Base-by-base conservation (phyloP, 1,140 invertebrate genomes). In the Scaptomyza montana region DNA sequence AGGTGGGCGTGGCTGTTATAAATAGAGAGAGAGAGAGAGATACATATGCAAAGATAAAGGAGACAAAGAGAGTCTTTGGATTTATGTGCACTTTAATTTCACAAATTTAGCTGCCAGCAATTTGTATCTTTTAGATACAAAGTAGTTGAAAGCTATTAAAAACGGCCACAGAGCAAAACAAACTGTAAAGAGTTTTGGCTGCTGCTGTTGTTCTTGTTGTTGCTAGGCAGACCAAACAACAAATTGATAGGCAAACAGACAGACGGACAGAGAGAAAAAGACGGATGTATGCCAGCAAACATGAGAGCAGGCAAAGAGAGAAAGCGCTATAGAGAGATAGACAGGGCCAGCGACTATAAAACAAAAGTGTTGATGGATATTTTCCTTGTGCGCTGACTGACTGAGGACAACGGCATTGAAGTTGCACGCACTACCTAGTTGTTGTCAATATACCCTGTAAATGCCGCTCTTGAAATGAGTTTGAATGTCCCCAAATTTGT, bases 301-400 rank as follows among this genome's bases (percentile, higher is more conserved):
- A 84, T 77, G 28, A 16, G n/a, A 43, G 36, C 28, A 47, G 39
- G 9, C 10, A 41, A 0, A 36, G 30, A 25, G 45, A 28, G 21
- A 46, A n/a, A 39, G 50, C 7, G 28, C 19, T 12, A 9, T 16
- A 50, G n/a, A 16, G 41, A 43, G 28, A 9, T 39, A 21, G 50
- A n/a, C 30, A 46, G 10, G 19, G 63, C 56, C 62, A 79, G 75
- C 62, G 69, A 74, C 76, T 59, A 75, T 86, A 86, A 86, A 86
- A 86, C 72, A 87, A 87, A 81, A 86, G 82, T 86, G 84, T 87
- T 87, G 84, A 87, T 87, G 84, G 84, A 87, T 77, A 87, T 79
- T 87, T 84, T 87, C 84, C 84, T 89, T 54, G 76, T 87, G 84
- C 66, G 50, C 69, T 75, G 78, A 85, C 70, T 60, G 82, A 71